A percentile compares a stretch with the other conserved stretches of the same genome.
phyloP scores from a whole-genome alignment of 2,888 invertebrate species.

The Dilophus febrilis region DNA sequence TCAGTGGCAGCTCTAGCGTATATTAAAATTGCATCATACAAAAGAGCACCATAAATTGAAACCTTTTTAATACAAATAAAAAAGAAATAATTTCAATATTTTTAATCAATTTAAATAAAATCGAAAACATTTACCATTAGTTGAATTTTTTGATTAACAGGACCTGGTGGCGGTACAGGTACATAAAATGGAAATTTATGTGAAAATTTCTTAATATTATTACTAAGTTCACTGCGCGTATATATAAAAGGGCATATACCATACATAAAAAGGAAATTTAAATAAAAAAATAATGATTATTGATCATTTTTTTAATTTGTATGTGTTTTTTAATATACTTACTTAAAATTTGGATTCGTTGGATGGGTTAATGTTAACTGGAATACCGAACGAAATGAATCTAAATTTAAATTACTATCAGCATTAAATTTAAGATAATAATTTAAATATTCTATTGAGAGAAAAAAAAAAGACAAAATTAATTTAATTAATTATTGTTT shows the following conservation, averaged over 20 bases:
- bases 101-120: too few species aligned
- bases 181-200: slow-evolving; percentile 59
- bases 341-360: slow-evolving; percentile 56
- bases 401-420: slow-evolving; percentile 31
- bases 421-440: too few species aligned
- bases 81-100: not conserved
- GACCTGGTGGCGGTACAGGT: too few species aligned
- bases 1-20: slow-evolving; percentile 72
- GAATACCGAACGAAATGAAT: slow-evolving; percentile 62
- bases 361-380: slow-evolving; percentile 64
- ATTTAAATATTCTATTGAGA: too few species aligned
- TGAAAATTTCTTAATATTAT: slow-evolving; percentile 51
- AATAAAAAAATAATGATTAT: too few species aligned
- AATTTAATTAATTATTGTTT: too few species aligned
- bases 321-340: too few species aligned
- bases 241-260: slow-evolving; percentile 7
- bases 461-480: too few species aligned
- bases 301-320: too few species aligned
- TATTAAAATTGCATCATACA: slow-evolving; percentile 75
- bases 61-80: slow-evolving; percentile 37
- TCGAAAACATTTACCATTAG: slow-evolving; percentile 17
- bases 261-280: too few species aligned
- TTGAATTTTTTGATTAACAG: slow-evolving; percentile 52
- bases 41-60: slow-evolving; percentile 65
- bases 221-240: slow-evolving; percentile 43